Conservation (phyloP, 2,113 vertebrate genomes). For the Siniperca chuatsi region DNA sequence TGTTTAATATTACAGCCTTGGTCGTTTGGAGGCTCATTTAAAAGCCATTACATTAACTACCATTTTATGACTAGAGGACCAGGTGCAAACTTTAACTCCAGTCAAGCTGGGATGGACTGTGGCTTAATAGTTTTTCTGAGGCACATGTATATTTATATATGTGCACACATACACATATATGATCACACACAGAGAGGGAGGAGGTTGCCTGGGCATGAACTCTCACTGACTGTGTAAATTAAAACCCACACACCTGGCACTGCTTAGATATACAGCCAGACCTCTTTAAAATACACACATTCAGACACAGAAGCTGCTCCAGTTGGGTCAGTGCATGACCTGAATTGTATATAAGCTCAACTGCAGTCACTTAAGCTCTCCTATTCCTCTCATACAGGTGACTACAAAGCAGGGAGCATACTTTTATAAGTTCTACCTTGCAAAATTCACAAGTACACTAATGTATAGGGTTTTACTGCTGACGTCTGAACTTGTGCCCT, state of each 20-base stretch:
- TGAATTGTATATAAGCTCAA: constrained; percentile 15
- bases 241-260: constrained; percentile 63
- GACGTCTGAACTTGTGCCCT: constrained; percentile 30
- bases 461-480: constrained; percentile 30
- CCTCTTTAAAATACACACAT: constrained; percentile 43
- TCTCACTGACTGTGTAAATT: constrained; percentile 52
- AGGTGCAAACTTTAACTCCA: constrained; percentile 65
- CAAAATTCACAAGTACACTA: constrained; percentile 19
- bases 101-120: constrained; percentile 38
- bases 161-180: neutral
- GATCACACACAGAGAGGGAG: constrained; percentile 8
- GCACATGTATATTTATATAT: neutral
- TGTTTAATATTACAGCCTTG: constrained; percentile 51
- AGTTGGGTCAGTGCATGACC: constrained; percentile 21
- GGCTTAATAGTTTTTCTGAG: constrained; percentile 40
- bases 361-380: constrained; percentile 31
- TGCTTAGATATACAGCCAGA: constrained; percentile 48
- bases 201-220: constrained; percentile 31
- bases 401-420: constrained; percentile 51
- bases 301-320: constrained; percentile 25
- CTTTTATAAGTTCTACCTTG: constrained; percentile 8
- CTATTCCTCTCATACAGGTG: constrained; percentile 9
- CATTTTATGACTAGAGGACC: constrained; percentile 64
- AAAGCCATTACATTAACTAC: constrained; percentile 65
- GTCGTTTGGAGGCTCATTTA: constrained; percentile 60